A percentile compares a stretch with the other conserved stretches of the same genome.
phyloP scores from a whole-genome alignment of 2,113 vertebrate genomes.

The Nothobranchius kuhntae region DNA sequence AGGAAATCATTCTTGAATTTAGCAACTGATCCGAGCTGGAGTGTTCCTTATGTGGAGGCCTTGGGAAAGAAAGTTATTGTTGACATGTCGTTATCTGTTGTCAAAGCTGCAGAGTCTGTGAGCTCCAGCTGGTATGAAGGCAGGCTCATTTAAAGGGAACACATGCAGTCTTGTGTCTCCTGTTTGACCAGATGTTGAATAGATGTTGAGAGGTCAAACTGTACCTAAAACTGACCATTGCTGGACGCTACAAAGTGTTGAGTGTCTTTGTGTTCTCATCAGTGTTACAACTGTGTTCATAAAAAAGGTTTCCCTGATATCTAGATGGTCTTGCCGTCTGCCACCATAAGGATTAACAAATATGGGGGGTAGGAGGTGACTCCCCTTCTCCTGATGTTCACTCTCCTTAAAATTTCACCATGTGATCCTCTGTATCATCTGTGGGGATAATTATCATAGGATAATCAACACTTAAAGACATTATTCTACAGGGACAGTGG shows the following conservation, averaged over 20 bases:
- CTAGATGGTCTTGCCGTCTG: slow-evolving; percentile 58
- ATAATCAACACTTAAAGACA: slow-evolving; percentile 8
- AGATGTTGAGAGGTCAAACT: too few relatives aligned
- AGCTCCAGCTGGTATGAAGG: too few relatives aligned
- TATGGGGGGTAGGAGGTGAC: slow-evolving; percentile 38
- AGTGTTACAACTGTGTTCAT: slow-evolving; percentile 43
- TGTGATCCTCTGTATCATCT: slow-evolving; percentile 18
- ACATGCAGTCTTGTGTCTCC: too few relatives aligned
- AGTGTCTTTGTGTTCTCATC: slow-evolving; percentile 5
- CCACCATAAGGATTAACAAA: slow-evolving; percentile 60
- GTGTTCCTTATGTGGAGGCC: too few relatives aligned
- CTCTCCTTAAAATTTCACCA: slow-evolving; percentile 41
- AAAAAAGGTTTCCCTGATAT: slow-evolving; percentile 47
- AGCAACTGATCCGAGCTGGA: too few relatives aligned
- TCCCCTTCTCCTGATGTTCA: slow-evolving; percentile 51
- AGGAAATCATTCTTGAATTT: too few relatives aligned
- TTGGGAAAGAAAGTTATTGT: too few relatives aligned
- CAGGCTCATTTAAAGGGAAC: too few relatives aligned
- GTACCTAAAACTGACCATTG: too few relatives aligned
- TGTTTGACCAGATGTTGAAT: too few relatives aligned
- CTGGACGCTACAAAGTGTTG: background rate
- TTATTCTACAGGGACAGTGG: background rate
- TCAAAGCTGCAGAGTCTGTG: too few relatives aligned
- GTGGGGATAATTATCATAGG: slow-evolving; percentile 17
- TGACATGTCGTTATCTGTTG: too few relatives aligned